A percentile compares a stretch with the other conserved stretches of the same genome.
phyloP scores from a whole-genome alignment of 2,888 invertebrate species.

The Arctia plantaginis region DNA sequence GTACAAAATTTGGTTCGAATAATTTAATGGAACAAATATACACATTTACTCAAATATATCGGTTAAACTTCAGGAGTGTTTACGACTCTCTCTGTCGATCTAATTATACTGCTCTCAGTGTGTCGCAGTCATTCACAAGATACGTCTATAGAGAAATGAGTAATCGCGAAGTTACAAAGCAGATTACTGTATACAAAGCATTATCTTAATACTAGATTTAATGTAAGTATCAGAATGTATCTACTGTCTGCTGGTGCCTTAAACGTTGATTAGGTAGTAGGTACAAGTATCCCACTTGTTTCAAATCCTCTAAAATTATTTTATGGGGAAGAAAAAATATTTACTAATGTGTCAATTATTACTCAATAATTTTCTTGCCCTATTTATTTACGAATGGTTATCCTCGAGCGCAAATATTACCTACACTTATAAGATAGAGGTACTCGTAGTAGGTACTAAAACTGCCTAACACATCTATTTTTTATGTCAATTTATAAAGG shows the following conservation, averaged over 20 bases:
- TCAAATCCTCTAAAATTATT: neutral
- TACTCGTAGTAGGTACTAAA: neutral
- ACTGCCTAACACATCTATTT: neutral
- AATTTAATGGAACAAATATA: no score
- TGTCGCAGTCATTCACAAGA: conserved; percentile 6
- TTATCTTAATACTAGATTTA: conserved; percentile 3
- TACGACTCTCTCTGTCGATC: neutral
- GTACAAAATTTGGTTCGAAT: neutral
- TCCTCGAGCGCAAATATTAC: neutral
- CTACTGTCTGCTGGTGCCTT: neutral
- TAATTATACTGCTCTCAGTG: conserved; percentile 11
- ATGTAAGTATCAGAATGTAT: neutral
- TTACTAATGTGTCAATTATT: neutral
- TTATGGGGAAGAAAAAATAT: neutral
- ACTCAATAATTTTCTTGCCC: neutral
- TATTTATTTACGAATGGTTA: neutral
- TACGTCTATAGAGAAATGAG: conserved; percentile 10
- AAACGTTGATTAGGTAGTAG: neutral
- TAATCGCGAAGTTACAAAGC: conserved; percentile 3
- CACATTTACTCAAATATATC: no score
- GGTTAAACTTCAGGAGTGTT: neutral
- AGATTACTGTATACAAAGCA: conserved; percentile 5
- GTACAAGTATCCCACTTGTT: neutral
- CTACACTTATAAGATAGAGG: no score
- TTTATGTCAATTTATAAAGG: neutral